phyloP scores from a whole-genome alignment of 2,888 invertebrate species.

The Cryptus armator region DNA sequence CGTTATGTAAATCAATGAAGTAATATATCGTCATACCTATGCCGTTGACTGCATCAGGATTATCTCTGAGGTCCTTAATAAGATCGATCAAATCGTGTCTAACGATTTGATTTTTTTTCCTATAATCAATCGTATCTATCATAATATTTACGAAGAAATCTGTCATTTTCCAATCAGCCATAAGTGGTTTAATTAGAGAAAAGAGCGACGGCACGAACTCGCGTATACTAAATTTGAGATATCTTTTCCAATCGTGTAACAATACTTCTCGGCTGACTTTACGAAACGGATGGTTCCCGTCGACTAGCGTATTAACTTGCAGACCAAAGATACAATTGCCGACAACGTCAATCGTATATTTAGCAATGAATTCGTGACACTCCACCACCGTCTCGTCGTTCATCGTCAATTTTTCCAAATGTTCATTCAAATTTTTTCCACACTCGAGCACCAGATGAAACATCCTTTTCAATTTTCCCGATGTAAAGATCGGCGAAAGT shows the following conservation, averaged over 20 bases:
- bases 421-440: constrained; percentile 77
- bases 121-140: constrained; percentile 85
- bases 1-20: not conserved
- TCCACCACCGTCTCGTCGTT: constrained; percentile 75
- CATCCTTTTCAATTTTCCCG: constrained; percentile 85
- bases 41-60: constrained; percentile 68
- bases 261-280: constrained; percentile 80
- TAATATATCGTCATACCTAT: constrained; percentile 9
- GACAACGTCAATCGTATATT: constrained; percentile 85
- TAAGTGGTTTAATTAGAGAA: constrained; percentile 42
- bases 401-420: constrained; percentile 72
- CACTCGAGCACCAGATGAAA: constrained; percentile 82
- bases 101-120: constrained; percentile 85
- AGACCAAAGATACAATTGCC: constrained; percentile 85
- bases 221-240: constrained; percentile 69
- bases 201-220: constrained; percentile 64
- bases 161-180: constrained; percentile 71
- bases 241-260: constrained; percentile 55
- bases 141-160: constrained; percentile 86
- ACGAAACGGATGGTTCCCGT: constrained; percentile 82
- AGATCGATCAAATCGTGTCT: constrained; percentile 87
- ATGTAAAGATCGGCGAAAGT: constrained; percentile 85
- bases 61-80: constrained; percentile 86
- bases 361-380: constrained; percentile 80
- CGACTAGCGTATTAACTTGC: constrained; percentile 81